Evolutionary conservation across 2,113 vertebrate species (phyloP), one percentile per base, ranked within the genome.

Genomic region (Pelodiscus sinensis): DNA sequence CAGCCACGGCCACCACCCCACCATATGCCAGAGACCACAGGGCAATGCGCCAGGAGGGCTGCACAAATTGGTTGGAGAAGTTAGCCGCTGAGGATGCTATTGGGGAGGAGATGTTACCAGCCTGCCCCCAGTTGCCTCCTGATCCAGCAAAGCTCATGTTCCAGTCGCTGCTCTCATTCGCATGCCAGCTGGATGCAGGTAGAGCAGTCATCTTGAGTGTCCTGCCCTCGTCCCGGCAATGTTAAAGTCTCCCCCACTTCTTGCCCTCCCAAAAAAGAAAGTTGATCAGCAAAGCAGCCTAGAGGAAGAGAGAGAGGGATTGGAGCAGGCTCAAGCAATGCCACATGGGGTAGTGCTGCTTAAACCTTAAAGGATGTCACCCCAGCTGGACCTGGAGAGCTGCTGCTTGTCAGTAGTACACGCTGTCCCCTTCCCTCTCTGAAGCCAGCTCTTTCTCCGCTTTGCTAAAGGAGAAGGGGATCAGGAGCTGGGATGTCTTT

Each of bases 1-100:
- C 98, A 0, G 99, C 99, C 97, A 99, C 99, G 2, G 99, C 98
- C 95, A 99, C 98, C 91, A 99, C 98, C 3, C 92, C 95, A 38
- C 99, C 98, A 10, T 99, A 99, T 9, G 99, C 99, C 50, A 99
- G 96, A 15, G 99, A 99, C 99, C 99, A 99, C 15, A 99, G 98
- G 25, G 98, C 99, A 50, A 99, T 98, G 96, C 99, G 98, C 99
- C 99, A 99, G 55, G 99, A 98, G 29, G 99, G 99, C 94, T 99
- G 99, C 65, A 99, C 98, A 24, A 99, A 99, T 97, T 98, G 98
- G 92, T 99, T 99, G 38, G 98, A 98, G 91, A 98, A 98, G 96
- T 99, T 99, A 71, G 90, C 81, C 71, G 96, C 65, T 58, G 90
- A 71, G 78, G 88, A 60, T 51, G 93, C 75, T 52, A 88, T 35